Base-by-base conservation (phyloP, 2,888 invertebrate genomes). In the Dicyrtoma fusca region DNA sequence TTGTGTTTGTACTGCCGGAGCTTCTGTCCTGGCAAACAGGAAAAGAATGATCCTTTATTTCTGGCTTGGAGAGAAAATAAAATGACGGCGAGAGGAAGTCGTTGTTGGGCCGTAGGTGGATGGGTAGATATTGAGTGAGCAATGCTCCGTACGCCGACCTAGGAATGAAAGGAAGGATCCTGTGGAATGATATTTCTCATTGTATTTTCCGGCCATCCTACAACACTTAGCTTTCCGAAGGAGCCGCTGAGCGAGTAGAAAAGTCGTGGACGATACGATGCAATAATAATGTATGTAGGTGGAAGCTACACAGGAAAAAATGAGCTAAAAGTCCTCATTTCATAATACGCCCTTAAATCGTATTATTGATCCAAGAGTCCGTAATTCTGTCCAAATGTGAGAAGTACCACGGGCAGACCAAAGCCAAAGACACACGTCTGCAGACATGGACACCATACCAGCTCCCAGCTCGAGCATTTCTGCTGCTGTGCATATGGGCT, bases 321-420 rank as follows among this genome's bases (percentile, higher is more conserved):
- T 19, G 62, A 64, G 64, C 64, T 49, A 45, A 64, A 64, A 64
- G 25, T 64, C 49, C 49, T 64, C 47, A 64, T 64, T 64, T 64
- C 64, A 64, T 64, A 49, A 64, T 64, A 64, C 64, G 49, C 64
- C 64, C 64, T 64, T 64, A 64, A 64, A 64, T 64, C 64, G 47
- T 49, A 49, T 49, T 64, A 64, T 64, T 64, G 64, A 64, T 64
- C 64, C 49, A 14, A 8, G 1, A 2, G 26, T 34, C 34, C 8
- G 34, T 34, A 34, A 34, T 34, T 34, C 34, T 57, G 57, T n/a
- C 25, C 57, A 13, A 55, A n/a, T 55, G 55, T 19, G 17, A 55
- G 19, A 19, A 55, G 23, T 10, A 57, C 23, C 21, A 57, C 23
- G 53, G n/a, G 17, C 1, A n/a, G n/a, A 42, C 17, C 34, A 17